Evolutionary conservation across 2,888 invertebrate species (phyloP), one percentile per base, ranked within the genome.

Genomic region (Byasa hedistus): DNA sequence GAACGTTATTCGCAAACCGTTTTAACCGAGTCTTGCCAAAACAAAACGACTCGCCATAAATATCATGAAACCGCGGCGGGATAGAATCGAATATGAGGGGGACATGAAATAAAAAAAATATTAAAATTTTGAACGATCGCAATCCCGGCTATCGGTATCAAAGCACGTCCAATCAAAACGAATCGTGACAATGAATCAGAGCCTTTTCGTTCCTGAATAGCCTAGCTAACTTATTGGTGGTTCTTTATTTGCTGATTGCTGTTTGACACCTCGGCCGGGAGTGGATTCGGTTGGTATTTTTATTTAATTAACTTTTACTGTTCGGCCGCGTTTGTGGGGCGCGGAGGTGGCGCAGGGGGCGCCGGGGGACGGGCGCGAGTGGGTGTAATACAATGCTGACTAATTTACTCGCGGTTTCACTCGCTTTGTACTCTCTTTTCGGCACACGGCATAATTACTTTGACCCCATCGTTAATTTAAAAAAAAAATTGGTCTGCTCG

Each of bases 131-230:
- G 78, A 87, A 80, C 84, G 83, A 83, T 83, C 80, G 80, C 86
- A 89, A 91, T 90, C 91, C 90, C 78, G 75, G 84, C 85, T 89
- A 91, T 89, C 91, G 84, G 79, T 89, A 87, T 86, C 91, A 89
- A 86, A 89, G 91, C 91, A 91, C 91, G 91, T 91, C 87, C 91
- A 90, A 89, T 91, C 88, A 88, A 87, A 89, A 82, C 85, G 87
- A 82, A 87, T 87, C 90, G 91, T 91, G 90, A 90, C 89, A 89
- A 86, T 88, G 89, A 89, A 87, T 87, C 85, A 84, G 84, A 85
- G 85, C 86, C 87, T 86, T 89, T 88, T 82, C 85, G 87, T 85
- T 86, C 82, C 82, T 81, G 86, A 88, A 88, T 89, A 85, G 84
- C 81, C 82, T 77, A 77, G 86, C 86, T 87, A 89, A 89, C 88